phyloP scores from a whole-genome alignment of 2,113 vertebrate genomes.

The Leptodactylus fuscus region DNA sequence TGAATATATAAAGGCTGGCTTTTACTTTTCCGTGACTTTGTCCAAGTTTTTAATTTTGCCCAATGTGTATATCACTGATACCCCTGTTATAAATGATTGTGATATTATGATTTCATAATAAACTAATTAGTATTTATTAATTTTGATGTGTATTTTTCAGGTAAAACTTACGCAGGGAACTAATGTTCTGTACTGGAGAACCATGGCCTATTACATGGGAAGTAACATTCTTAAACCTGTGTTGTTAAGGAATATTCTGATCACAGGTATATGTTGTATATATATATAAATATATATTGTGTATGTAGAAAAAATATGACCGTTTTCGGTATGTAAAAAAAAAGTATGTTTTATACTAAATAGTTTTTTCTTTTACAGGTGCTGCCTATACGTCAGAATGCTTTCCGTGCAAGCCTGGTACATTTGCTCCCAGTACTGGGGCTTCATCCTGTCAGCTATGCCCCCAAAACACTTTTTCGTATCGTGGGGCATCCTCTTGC shows the following conservation, averaged over 20 bases:
- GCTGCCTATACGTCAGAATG: constrained; percentile 95
- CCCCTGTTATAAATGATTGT: too few species aligned
- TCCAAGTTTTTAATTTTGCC: too few species aligned
- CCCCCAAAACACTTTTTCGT: constrained; percentile 80
- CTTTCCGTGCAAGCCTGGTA: constrained; percentile 94
- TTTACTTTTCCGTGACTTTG: too few species aligned
- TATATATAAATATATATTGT: neutral
- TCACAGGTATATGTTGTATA: constrained; percentile 80
- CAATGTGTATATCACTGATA: too few species aligned
- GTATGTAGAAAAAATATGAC: too few species aligned
- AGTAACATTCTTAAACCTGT: constrained; percentile 81
- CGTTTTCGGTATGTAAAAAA: too few species aligned
- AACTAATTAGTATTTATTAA: too few species aligned
- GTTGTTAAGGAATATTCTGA: constrained; percentile 85
- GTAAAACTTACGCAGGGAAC: constrained; percentile 84
- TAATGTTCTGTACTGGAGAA: constrained; percentile 94
- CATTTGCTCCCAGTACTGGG: constrained; percentile 79
- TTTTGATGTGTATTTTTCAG: constrained; percentile 67
- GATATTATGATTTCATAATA: too few species aligned
- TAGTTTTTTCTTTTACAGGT: too few species aligned
- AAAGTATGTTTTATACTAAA: too few species aligned
- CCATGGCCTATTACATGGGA: constrained; percentile 80
- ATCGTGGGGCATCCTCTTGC: constrained; percentile 86
- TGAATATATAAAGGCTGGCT: too few species aligned
- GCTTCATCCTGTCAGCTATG: constrained; percentile 83